Conservation (phyloP, 2,888 invertebrate genomes). For the Halictus ligatus region DNA sequence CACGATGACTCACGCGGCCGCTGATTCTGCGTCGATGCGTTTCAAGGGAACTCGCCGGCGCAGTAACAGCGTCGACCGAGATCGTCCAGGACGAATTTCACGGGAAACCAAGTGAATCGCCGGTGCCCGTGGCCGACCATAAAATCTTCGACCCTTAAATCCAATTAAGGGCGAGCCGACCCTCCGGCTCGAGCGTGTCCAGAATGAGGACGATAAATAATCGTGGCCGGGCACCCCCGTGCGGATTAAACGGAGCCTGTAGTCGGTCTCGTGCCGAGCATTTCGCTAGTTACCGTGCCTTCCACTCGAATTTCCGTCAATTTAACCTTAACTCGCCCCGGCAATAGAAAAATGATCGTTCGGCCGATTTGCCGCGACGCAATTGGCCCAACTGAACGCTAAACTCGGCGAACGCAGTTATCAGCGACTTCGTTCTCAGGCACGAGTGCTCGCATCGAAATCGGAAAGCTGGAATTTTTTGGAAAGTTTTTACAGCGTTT, state of each 20-base stretch:
- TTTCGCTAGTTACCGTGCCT: background rate
- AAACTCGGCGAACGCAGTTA: background rate
- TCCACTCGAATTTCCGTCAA: background rate
- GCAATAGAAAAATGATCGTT: background rate
- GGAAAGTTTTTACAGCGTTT: no score
- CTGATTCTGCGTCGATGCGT: background rate
- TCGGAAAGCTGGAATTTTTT: no score
- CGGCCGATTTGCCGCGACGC: background rate
- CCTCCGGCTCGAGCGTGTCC: constrained; percentile 11
- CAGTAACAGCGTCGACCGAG: background rate
- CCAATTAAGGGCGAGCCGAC: constrained; percentile 48
- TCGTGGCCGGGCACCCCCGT: constrained; percentile 17
- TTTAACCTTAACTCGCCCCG: background rate
- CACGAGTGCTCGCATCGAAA: no score
- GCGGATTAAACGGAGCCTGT: constrained; percentile 22
- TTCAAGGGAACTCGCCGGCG: background rate
- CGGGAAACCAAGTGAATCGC: background rate
- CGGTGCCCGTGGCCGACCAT: background rate
- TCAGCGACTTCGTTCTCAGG: background rate
- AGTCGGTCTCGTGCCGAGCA: background rate
- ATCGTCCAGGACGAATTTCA: background rate
- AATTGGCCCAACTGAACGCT: background rate
- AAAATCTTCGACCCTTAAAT: constrained; percentile 43
- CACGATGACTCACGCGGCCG: background rate
- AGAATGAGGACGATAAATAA: constrained; percentile 37